A percentile compares a stretch with the other conserved stretches of the same genome.
Conservation (phyloP, 2,888 invertebrate species). For the Chirona hameri region DNA sequence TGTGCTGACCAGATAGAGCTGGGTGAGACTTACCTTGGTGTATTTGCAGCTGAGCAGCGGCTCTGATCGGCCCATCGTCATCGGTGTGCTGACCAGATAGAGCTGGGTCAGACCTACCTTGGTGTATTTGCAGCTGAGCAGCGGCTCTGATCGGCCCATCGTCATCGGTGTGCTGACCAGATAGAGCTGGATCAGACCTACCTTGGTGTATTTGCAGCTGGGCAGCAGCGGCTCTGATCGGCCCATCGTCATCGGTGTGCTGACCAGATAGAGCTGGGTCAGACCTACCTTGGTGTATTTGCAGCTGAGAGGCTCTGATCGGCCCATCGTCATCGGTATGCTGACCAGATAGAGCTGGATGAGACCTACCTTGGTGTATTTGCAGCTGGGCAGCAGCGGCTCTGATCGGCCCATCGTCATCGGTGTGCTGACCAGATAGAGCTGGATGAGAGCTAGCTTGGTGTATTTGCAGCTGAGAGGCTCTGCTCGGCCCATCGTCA, state of each 20-base stretch:
- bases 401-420: conserved; percentile 50
- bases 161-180: conserved; percentile 56
- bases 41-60: conserved; percentile 70
- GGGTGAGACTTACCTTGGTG: conserved; percentile 63
- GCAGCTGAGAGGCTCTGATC: conserved; percentile 59
- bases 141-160: conserved; percentile 52
- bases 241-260: conserved; percentile 56
- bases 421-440: conserved; percentile 53
- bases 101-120: conserved; percentile 62
- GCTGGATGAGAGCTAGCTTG: conserved; percentile 61
- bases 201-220: conserved; percentile 67
- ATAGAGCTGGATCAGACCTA: conserved; percentile 53
- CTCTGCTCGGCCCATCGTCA: conserved; percentile 49
- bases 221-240: conserved; percentile 61
- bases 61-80: conserved; percentile 49
- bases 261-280: conserved; percentile 47
- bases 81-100: conserved; percentile 54
- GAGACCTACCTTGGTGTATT: conserved; percentile 66
- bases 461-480: conserved; percentile 67
- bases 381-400: conserved; percentile 68
- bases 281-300: conserved; percentile 66
- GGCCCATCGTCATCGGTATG: conserved; percentile 56
- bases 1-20: conserved; percentile 48
- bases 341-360: conserved; percentile 47
- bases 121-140: conserved; percentile 67